Evolutionary conservation across 2,113 vertebrate species (phyloP), one percentile per base, ranked within the genome.

Genomic region (Pelobates fuscus): DNA sequence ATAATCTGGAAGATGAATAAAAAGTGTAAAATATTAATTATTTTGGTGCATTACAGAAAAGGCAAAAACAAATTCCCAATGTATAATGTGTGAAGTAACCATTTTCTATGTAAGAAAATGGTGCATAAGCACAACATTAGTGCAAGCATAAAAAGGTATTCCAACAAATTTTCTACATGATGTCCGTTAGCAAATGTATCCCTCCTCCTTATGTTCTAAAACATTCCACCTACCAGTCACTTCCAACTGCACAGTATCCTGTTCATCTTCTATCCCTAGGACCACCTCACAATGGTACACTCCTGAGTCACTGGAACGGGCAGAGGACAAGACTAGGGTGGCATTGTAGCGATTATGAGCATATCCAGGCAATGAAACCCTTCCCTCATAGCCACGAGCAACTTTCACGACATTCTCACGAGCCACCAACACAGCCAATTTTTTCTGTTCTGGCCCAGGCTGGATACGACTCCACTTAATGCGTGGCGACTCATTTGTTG

Each of bases 401-500:
- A 98, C 93, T 87, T 96, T 95, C 66, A 98, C 92, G 24, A 90
- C 91, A 1, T 94, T 95, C 79, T 95, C 95, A 89, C 95, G 96
- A 84, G 97, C 96, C 80, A 99, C 96, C 67, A 98, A 86, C 61
- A 99, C 89, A 0, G 95, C 90, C 80, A 90, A 60, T 81, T 93
- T 91, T 82, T 94, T 85, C 52, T 89, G 88, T 5, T 95, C 94
- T 0, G 79, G 77, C 2, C 94, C 94, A 0, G 94, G 91, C 88
- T 92, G 94, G 52, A 98, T 92, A 69, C 95, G 96, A 82, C 94
- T 97, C 97, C 97, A 99, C 82, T 98, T 99, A 87, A 99, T 86
- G 10, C 97, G 92, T 0, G 96, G 95, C 0, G 89, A 87, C 55
- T 96, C 96, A 0, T 75, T 63, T 17, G 74, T 68, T 23, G 72